Evolutionary conservation across 2,888 invertebrate species (phyloP), one percentile per base, ranked within the genome.

Genomic region (Eustalomyia histrio): DNA sequence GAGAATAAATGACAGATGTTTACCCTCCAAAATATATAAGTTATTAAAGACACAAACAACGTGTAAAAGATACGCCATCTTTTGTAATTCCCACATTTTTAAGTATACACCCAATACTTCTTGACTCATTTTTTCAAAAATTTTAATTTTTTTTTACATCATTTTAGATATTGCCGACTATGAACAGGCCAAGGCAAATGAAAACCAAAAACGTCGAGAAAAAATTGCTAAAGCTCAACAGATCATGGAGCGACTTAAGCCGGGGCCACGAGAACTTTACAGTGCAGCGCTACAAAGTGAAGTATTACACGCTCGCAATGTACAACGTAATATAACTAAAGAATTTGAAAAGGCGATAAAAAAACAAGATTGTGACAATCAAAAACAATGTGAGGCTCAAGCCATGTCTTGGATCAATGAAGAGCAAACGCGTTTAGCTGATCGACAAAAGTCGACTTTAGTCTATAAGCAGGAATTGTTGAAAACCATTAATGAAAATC

Each of bases 231-330:
- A 87, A 33, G 90, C 89, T 0, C 85, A 90, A 47, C 83, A 87
- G 60, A 76, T 90, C 14, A 80, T 90, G 14, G 87, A 88, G 69
- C 87, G 88, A 58, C 84, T 88, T 16, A 88, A 89, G 64, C 86
- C 88, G 1, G 90, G 90, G 0, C 89, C 90, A 1, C 84, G 88
- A 0, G 88, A 88, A 43, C 74, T 91, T 1, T 88, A 89, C 18
- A 87, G 88, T 52, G 91, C 91, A n/a, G 87, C 86, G 3, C 83
- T 88, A 8, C 87, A 88, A 53, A 89, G 90, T 73, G 89, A 90
- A 76, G 89, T 90, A 1, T 64, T 91, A 29, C 87, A 88, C 2
- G 87, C 86, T 12, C 85, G 90, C 6, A 87, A 88, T 17, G 86
- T 88, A 0, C 90, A 90, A 76, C 84, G 87, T 1, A 84, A 87